A percentile compares a stretch with the other conserved stretches of the same genome.
Conservation (phyloP, 2,888 invertebrate species). For the Zelleria hepariella region DNA sequence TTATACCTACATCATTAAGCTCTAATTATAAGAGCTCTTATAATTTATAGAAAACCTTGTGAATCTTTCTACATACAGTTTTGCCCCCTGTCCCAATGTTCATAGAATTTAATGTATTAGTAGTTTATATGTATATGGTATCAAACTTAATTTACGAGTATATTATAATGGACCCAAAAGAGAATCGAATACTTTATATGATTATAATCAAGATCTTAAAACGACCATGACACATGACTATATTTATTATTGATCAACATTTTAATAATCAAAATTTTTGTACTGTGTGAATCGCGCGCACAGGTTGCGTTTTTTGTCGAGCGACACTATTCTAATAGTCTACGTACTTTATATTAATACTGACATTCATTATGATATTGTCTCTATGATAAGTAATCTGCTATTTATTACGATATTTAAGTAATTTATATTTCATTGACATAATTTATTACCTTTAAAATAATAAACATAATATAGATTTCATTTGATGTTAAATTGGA, state of each 20-base stretch:
- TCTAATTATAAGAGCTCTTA: no score
- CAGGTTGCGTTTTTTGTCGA: constrained; percentile 9
- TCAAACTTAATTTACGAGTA: background rate
- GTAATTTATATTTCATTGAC: constrained; percentile 62
- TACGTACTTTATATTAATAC: background rate
- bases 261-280: constrained; percentile 48
- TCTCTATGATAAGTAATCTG: constrained; percentile 58
- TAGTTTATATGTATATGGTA: no score
- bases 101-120: background rate
- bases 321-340: background rate
- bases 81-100: background rate
- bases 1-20: no score
- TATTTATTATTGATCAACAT: constrained; percentile 62
- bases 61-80: background rate
- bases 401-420: constrained; percentile 70
- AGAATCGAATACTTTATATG: background rate
- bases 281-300: constrained; percentile 38
- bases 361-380: constrained; percentile 32
- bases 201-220: background rate
- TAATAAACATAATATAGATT: constrained; percentile 63
- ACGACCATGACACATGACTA: constrained; percentile 55
- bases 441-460: constrained; percentile 65
- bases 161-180: background rate
- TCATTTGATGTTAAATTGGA: constrained; percentile 66
- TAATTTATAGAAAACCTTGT: background rate